These are phyloP conservation scores for Conops quadrifasciatus DNA, from an alignment of 2,888 invertebrate genomes.

Conservation along the genomic window DNA sequence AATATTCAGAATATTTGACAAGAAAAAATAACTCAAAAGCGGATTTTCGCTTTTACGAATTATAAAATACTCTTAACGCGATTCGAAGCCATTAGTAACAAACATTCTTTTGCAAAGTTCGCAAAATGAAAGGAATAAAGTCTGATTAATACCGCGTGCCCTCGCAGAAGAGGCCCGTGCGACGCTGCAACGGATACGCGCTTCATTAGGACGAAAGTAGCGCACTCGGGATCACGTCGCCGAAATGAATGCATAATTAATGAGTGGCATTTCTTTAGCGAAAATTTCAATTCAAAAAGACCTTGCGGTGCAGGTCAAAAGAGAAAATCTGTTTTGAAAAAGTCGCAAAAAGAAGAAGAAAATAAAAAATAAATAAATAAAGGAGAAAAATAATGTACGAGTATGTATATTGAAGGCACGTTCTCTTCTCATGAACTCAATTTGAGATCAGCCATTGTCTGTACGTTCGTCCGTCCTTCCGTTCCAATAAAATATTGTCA, in stretches of 20 bases:
- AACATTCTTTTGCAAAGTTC: background rate
- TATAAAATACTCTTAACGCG: too few relatives aligned
- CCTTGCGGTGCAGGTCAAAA: background rate
- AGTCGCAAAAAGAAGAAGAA: background rate
- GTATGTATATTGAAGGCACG: background rate
- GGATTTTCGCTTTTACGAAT: too few relatives aligned
- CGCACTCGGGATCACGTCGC: background rate
- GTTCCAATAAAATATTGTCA: conserved; percentile 1
- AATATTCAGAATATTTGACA: too few relatives aligned
- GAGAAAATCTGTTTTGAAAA: too few relatives aligned
- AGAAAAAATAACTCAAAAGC: too few relatives aligned
- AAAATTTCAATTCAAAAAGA: background rate
- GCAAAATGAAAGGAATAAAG: background rate
- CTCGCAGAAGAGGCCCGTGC: too few relatives aligned
- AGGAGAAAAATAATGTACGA: background rate
- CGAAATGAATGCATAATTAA: conserved; percentile 15
- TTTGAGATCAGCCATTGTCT: background rate
- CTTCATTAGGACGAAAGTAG: background rate
- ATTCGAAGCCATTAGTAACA: too few relatives aligned
- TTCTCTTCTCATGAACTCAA: conserved; percentile 10
- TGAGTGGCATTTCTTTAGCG: background rate
- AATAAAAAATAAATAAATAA: background rate
- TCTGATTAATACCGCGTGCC: conserved; percentile 8
- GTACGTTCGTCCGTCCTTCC: too few relatives aligned
- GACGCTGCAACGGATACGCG: background rate